These are phyloP conservation scores for Strix aluco DNA, from an alignment of 2,113 vertebrate species.

Conservation along the genomic window DNA sequence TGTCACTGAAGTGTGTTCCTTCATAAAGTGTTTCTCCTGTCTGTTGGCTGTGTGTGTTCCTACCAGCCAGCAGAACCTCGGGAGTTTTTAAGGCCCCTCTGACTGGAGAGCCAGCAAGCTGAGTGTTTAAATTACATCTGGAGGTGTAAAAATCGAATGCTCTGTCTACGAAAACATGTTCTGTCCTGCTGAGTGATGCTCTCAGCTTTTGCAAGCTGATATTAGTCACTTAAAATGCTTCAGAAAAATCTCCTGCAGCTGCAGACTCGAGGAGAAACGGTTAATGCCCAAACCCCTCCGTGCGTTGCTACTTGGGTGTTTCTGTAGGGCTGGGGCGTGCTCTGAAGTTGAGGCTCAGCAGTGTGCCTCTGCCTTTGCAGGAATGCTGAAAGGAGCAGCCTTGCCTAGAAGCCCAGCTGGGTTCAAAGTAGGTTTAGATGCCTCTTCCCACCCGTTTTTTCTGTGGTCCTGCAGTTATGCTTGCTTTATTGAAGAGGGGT, in stretches of 20 bases:
- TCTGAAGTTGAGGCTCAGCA: neutral
- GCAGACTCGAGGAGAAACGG: neutral
- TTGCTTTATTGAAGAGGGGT: neutral
- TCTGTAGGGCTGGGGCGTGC: neutral
- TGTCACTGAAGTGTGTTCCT: neutral
- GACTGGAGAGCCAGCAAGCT: neutral
- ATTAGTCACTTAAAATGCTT: neutral
- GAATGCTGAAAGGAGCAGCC: neutral
- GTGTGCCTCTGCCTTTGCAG: neutral
- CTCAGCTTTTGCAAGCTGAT: neutral
- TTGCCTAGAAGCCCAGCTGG: neutral
- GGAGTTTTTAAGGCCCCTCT: neutral
- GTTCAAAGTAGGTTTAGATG: neutral
- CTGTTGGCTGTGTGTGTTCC: neutral
- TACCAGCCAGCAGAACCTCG: neutral
- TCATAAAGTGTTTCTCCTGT: neutral
- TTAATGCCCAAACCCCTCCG: neutral
- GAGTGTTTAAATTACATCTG: neutral
- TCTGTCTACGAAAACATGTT: neutral
- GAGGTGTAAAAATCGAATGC: neutral
- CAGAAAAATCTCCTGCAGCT: neutral
- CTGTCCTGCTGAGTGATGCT: slow-evolving; percentile 7
- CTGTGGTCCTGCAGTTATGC: neutral
- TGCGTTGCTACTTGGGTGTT: neutral
- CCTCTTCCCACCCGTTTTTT: neutral